Base-by-base conservation (phyloP, 92 coral and sea anemone species). In the Palythoa grandis region DNA sequence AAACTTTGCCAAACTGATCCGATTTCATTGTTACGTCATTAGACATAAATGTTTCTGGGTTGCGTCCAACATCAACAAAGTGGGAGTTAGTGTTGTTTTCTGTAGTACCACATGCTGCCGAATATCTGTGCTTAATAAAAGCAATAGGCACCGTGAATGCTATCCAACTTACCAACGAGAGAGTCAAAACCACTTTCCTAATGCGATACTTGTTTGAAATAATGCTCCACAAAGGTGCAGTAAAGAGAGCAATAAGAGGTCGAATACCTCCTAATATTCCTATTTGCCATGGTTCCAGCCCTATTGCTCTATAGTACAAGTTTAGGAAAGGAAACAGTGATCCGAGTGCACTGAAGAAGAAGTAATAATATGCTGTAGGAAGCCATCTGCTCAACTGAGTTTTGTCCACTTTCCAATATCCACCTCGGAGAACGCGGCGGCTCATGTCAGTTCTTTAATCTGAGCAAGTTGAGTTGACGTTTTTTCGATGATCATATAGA, bases 201-300 rank as follows among this genome's bases (percentile, higher is more conserved):
- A 90, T 68, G n/a, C 89, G 89, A 73, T 88, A 91, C 86, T 87
- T 91, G 89, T 95, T 90, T 24, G 92, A 84, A 58, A 93, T 70
- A 83, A 57, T 69, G 77, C 98, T 88, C 98, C 98, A 95, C 11
- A 95, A 48, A 23, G 98, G 96, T 13, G 92, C 92, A 87, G 83
- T 82, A 19, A 95, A 70, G 52, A 91, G 35, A 11, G 96, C 95
- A 38, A 95, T 72, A 2, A 95, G 76, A 1, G 98, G 98, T 19
- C 98, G 93, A 58, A 95, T 79, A 2, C 96, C 98, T 75, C 95
- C 97, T 15, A 95, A 90, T 71, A 95, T 54, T 61, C 98, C 98
- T 10, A 93, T 95, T 52, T 95, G 98, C 95, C 93, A 93, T 0
- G 98, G 95, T n/a, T 90, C 88, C 74, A 93, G 83, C 24, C 97